Base-by-base conservation (phyloP, 2,888 invertebrate species). In the Auanema freiburgensis region DNA sequence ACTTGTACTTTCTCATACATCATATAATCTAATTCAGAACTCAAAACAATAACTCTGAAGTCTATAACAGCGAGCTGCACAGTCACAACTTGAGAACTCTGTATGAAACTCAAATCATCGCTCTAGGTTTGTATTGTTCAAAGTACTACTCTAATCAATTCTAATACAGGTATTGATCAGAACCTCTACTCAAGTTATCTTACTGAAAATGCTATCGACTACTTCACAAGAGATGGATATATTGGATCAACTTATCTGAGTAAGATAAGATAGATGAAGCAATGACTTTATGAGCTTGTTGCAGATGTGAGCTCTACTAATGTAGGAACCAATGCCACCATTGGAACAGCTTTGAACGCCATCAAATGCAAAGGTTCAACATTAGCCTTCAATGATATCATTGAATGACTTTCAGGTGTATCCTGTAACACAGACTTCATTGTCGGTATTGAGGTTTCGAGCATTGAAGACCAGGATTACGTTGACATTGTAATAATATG, bases 201-300 rank as follows among this genome's bases (percentile, higher is more conserved):
- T 24, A 61, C 61, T 11, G 55, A 61, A 24, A 25, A 61, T 43
- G 61, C 61, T 23, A 61, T 61, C 11, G 61, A 61, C n/a, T 61
- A 44, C 41, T 54, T 24, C 40, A 55, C 61, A 16, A 25, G 25
- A 23, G 61, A 61, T 43, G 16, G 18, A 10, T 61, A 43, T 23
- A 55, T 61, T 12, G 25, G 24, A n/a, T 61, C 61, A 4, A 49
- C 54, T 18, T 61, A 33, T 21, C 53, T 61, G 18, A 42, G 58
- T 58, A 24, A 25, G 25, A 16, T 11, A 10, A 10, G 25, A 2
- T 24, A 33, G 33, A 8, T 8, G 11, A 18, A 25, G 41, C 6
- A 44, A n/a, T n/a, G 16, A 12, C 23, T 12, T 23, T 23, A 25
- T 40, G 16, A 18, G 10, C 23, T n/a, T 3, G 3, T 43, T 59